These are phyloP conservation scores for Ecdyonurus torrentis DNA, from an alignment of 2,888 invertebrate genomes.

Conservation along the genomic window DNA sequence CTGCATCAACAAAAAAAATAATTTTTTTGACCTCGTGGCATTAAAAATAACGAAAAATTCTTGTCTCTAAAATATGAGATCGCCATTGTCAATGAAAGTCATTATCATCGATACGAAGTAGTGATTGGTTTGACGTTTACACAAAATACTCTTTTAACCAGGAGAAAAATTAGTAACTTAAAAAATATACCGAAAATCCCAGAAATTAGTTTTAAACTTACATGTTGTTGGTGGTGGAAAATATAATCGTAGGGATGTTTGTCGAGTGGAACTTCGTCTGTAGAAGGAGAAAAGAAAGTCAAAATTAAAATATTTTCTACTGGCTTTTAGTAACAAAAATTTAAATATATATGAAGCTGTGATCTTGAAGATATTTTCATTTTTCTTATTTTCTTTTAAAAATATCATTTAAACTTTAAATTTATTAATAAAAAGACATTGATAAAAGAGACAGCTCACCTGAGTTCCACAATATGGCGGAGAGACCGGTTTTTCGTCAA, in stretches of 20 bases:
- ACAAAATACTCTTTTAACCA: too few relatives aligned
- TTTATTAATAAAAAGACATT: not conserved
- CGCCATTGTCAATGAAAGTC: too few relatives aligned
- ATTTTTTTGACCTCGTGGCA: not conserved
- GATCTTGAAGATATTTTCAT: not conserved
- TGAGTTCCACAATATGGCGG: not conserved
- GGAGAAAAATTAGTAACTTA: too few relatives aligned
- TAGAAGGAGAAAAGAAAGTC: not conserved
- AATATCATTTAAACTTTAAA: not conserved
- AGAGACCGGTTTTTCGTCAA: not conserved
- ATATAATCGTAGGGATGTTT: not conserved
- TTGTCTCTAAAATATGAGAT: too few relatives aligned
- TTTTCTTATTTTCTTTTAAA: not conserved
- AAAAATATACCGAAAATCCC: too few relatives aligned
- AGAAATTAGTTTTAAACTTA: too few relatives aligned
- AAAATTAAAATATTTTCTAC: not conserved
- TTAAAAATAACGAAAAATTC: not conserved
- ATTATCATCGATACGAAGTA: too few relatives aligned
- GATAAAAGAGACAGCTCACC: not conserved
- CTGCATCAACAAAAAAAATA: not conserved
- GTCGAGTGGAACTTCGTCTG: not conserved
- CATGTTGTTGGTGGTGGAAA: too few relatives aligned
- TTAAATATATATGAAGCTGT: not conserved
- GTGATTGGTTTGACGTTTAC: too few relatives aligned
- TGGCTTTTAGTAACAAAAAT: not conserved